Base-by-base conservation (phyloP, 1,140 invertebrate genomes). In the Colletes latitarsis region DNA sequence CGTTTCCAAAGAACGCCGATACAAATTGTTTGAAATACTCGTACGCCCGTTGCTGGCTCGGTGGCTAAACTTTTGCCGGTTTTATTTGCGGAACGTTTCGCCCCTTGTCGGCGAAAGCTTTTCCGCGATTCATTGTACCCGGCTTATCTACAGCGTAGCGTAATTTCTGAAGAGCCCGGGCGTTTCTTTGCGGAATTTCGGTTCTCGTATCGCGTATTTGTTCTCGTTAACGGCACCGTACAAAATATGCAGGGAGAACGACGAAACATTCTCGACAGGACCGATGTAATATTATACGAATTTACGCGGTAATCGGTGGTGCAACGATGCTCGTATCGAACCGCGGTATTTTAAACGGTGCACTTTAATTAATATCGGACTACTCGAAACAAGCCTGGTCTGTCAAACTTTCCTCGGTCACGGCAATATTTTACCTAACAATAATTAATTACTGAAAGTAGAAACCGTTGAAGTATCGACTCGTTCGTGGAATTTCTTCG, bases 401-500 rank as follows among this genome's bases (percentile, higher is more conserved):
- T 69, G 60, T 64, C 58, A 60, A 81, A 81, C 49, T 74, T 58
- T 52, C 15, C 21, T 39, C 67, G 52, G 8, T 14, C 76, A 43
- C 67, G 67, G 43, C 14, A 64, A 53, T 46, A 19, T 49, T 87
- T 86, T 68, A 72, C 62, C 60, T 58, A 80, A 83, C 83, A 77
- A 77, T 83, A 87, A 87, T 87, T 87, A 86, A 60, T 81, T 53
- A 15, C 68, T 46, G 64, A 39, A 82, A 82, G 55, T 68, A 60
- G 52, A 78, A 67, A 71, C 49, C 81, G 55, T 83, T 77, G 75
- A 70, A 66, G 85, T 69, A 77, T 82, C 63, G 68, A 21, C 63
- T 52, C 86, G 73, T 63, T 83, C 52, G 21, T 39, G 46, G 70
- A 86, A 86, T 81, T 86, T 81, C 81, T 86, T 81, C 64, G 53